Conservation (phyloP, 2,797 vertebrate species). For the Lithobates pipiens region DNA sequence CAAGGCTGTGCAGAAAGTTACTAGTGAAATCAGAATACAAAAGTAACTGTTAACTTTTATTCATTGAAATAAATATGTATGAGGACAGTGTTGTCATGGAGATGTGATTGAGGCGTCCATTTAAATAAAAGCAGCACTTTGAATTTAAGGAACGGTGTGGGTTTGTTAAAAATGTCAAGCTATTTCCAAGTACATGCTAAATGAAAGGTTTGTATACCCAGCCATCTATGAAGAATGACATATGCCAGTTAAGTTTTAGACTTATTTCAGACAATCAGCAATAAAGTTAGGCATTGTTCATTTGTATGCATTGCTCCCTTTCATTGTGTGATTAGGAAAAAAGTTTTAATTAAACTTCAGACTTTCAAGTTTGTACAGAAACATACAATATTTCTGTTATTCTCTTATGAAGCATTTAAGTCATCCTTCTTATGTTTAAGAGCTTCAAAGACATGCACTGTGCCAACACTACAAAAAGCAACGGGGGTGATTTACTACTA, state of each 20-base stretch:
- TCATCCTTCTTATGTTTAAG: neutral
- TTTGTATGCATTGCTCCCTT: neutral
- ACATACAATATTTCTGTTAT: neutral
- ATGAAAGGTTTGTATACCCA: neutral
- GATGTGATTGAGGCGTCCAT: constrained; percentile 45
- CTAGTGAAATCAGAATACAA: constrained; percentile 33
- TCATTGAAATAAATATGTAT: constrained; percentile 54
- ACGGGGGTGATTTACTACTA: neutral
- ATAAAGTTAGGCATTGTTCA: neutral
- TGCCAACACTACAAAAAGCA: neutral
- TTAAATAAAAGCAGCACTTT: constrained; percentile 28
- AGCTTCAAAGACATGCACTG: neutral
- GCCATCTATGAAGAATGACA: neutral
- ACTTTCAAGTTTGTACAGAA: no score
- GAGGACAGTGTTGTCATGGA: constrained; percentile 40
- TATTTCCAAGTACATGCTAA: constrained; percentile 11
- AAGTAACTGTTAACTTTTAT: constrained; percentile 26
- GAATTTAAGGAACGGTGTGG: constrained; percentile 25
- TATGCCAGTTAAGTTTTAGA: neutral
- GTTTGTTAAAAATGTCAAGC: constrained; percentile 42
- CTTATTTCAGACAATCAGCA: neutral
- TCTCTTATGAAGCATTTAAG: neutral
- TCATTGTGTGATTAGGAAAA: neutral
- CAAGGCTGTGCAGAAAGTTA: constrained; percentile 40
- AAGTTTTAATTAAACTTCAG: neutral